Evolutionary conservation across 64 coral and sea anemone species (phyloP).

Genomic region (Dendrophyllia cribrosa): DNA sequence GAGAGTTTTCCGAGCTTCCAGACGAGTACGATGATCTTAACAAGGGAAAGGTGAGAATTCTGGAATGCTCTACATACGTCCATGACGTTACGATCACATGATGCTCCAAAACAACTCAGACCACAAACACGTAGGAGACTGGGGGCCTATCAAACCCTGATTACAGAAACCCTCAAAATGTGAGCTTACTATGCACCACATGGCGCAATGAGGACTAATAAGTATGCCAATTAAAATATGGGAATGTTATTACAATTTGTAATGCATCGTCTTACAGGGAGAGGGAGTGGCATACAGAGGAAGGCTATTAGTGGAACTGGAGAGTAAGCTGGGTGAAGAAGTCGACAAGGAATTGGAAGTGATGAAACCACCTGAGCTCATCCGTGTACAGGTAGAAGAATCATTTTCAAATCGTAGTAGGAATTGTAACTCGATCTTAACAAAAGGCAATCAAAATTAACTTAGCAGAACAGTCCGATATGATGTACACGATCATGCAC

Average conservation of each 20-base stretch:
- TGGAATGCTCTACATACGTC: background rate
- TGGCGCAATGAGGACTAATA: too few relatives aligned
- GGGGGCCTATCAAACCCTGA: too few relatives aligned
- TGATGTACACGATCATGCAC: background rate
- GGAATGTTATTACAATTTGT: background rate
- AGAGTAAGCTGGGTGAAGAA: conserved; percentile 81
- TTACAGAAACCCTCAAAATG: too few relatives aligned
- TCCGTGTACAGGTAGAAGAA: conserved; percentile 75
- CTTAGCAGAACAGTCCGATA: too few relatives aligned
- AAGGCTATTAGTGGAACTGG: conserved; percentile 83
- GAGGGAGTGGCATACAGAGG: conserved; percentile 97
- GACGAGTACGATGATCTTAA: conserved; percentile 94
- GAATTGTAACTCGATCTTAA: too few relatives aligned
- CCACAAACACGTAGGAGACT: too few relatives aligned
- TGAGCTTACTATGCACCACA: too few relatives aligned
- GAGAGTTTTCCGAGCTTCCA: conserved; percentile 88
- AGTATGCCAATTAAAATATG: background rate
- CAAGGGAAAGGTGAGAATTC: conserved; percentile 57
- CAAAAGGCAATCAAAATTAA: too few relatives aligned
- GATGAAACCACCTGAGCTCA: conserved; percentile 75
- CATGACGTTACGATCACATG: too few relatives aligned
- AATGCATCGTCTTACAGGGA: conserved; percentile 39
- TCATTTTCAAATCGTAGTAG: background rate
- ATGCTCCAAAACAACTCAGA: too few relatives aligned
- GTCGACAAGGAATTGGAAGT: conserved; percentile 57